These are phyloP conservation scores for Caerostris extrusa DNA, from an alignment of 1,140 invertebrate genomes.

Conservation along the genomic window DNA sequence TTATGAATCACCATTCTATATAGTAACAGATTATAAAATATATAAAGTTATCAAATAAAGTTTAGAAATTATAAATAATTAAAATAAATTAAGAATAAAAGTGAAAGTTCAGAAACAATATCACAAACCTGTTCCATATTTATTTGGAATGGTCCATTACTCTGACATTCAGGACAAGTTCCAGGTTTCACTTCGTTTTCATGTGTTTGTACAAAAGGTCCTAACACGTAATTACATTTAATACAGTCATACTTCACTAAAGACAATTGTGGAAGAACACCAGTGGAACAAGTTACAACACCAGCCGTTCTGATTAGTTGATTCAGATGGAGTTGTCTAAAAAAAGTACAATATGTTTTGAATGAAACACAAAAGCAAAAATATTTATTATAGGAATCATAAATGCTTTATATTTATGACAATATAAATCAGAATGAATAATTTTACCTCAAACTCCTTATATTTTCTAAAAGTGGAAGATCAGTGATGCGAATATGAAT, in stretches of 20 bases:
- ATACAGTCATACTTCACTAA: constrained; percentile 99
- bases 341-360: constrained; percentile 77
- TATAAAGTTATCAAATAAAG: too few species aligned
- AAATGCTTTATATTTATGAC: background rate
- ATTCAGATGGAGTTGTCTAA: constrained; percentile 96
- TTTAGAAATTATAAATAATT: too few species aligned
- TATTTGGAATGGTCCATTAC: constrained; percentile 93
- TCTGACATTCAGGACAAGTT: constrained; percentile 98
- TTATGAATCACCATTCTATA: too few species aligned
- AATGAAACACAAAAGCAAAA: constrained; percentile 56
- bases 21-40: too few species aligned
- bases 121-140: constrained; percentile 87
- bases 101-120: too few species aligned
- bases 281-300: constrained; percentile 97
- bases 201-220: constrained; percentile 97
- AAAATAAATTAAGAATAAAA: too few species aligned
- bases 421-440: background rate
- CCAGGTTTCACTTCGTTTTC: constrained; percentile 96
- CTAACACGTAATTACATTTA: constrained; percentile 96
- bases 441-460: constrained; percentile 91
- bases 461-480: constrained; percentile 96
- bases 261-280: constrained; percentile 96
- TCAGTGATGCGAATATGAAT: constrained; percentile 97
- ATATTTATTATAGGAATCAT: background rate
- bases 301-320: constrained; percentile 94